Evolutionary conservation across 2,113 vertebrate genomes (phyloP).

Genomic region (Recurvirostra avosetta): DNA sequence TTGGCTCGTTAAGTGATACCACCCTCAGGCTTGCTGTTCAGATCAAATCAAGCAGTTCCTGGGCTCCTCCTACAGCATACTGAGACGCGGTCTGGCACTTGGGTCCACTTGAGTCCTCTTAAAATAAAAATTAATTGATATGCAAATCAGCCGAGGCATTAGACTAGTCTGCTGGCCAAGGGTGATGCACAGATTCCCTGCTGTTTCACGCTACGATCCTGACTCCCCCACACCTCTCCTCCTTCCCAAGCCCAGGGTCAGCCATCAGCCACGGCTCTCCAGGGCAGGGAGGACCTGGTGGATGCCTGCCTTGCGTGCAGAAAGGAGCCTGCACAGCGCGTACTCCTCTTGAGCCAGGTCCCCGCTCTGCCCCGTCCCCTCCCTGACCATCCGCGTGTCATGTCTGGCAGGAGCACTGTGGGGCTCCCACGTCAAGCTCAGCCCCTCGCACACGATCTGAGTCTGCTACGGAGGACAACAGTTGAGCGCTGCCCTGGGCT

Average conservation of each 20-base stretch:
- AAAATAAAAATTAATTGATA: constrained; percentile 34
- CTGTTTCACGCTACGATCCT: background rate
- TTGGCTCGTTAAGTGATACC: background rate
- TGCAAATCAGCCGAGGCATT: background rate
- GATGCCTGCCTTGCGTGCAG: fast-evolving
- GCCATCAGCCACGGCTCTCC: background rate
- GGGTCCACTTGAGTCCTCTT: constrained; percentile 2
- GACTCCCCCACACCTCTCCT: background rate
- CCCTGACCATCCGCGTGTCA: background rate
- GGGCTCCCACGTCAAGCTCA: background rate
- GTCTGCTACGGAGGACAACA: background rate
- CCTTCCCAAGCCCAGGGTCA: background rate
- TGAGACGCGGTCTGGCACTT: background rate
- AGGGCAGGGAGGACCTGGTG: background rate
- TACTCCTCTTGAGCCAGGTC: background rate
- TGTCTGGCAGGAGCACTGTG: background rate
- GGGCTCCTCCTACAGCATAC: background rate
- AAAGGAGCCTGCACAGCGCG: background rate
- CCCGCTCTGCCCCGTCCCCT: background rate
- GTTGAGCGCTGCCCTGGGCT: fast-evolving
- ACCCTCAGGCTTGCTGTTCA: background rate
- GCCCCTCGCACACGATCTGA: no score
- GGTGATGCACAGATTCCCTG: background rate
- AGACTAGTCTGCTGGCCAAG: background rate
- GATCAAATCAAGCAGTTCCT: background rate